These are phyloP conservation scores for Dendroctonus valens DNA, from an alignment of 1,140 invertebrate species.

Conservation along the genomic window DNA sequence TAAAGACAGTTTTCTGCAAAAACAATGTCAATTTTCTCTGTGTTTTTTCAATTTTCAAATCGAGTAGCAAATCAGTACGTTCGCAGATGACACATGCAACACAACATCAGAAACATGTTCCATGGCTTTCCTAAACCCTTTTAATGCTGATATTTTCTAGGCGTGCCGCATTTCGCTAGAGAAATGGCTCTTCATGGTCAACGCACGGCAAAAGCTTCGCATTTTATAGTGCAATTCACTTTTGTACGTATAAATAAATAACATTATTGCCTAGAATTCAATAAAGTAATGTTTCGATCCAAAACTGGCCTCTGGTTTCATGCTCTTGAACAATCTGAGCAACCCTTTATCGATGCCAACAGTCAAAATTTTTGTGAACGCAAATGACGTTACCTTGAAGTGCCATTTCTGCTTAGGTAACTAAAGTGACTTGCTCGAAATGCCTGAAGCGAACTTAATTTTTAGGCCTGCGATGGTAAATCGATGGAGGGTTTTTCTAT, in stretches of 20 bases:
- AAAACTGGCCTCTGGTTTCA: not conserved
- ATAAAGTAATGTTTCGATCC: conserved; percentile 5
- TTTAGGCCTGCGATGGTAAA: not conserved
- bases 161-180: conserved; percentile 28
- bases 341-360: conserved; percentile 24
- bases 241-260: conserved; percentile 10
- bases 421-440: no score
- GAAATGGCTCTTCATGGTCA: conserved; percentile 21
- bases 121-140: no score
- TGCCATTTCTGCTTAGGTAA: conserved; percentile 22
- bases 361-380: not conserved
- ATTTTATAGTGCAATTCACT: not conserved
- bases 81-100: no score
- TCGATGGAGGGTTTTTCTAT: conserved; percentile 28
- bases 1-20: no score
- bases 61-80: no score
- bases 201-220: not conserved
- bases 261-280: conserved; percentile 4
- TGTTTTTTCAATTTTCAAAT: no score
- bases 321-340: not conserved
- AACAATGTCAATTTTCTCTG: no score
- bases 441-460: no score
- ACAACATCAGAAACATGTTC: no score
- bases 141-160: conserved; percentile 20
- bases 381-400: conserved; percentile 15